Evolutionary conservation across 1,140 invertebrate species (phyloP).

Genomic region (Centruroides sculpturatus): DNA sequence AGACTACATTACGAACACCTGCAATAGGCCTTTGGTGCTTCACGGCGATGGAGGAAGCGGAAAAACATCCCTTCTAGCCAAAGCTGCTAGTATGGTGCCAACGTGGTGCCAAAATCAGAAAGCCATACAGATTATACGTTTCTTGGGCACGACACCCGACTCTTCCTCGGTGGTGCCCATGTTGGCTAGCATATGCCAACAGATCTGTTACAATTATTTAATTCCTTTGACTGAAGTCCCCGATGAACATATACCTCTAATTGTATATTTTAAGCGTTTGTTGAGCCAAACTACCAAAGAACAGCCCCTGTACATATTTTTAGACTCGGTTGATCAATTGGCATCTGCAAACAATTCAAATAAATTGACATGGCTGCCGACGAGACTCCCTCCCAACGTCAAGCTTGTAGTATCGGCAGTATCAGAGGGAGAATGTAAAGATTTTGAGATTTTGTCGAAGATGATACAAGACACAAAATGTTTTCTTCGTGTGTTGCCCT

Average conservation of each 20-base stretch:
- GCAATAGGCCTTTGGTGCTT: conserved; percentile 77
- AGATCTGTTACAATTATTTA: conserved; percentile 80
- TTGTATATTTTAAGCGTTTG: conserved; percentile 88
- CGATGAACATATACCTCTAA: conserved; percentile 86
- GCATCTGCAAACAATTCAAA: conserved; percentile 89
- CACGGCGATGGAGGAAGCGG: conserved; percentile 94
- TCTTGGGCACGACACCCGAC: conserved; percentile 92
- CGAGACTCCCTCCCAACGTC: conserved; percentile 69
- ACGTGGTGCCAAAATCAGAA: conserved; percentile 30
- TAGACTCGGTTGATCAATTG: conserved; percentile 88
- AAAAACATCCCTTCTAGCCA: conserved; percentile 89
- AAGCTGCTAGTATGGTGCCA: conserved; percentile 61
- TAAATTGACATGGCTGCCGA: conserved; percentile 92
- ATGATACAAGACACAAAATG: conserved; percentile 83
- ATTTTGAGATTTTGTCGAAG: conserved; percentile 66
- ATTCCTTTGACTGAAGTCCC: conserved; percentile 84
- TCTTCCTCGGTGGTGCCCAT: conserved; percentile 87
- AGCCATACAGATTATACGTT: conserved; percentile 77
- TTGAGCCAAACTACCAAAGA: conserved; percentile 61
- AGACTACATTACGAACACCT: conserved; percentile 65
- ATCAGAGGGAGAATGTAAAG: conserved; percentile 65
- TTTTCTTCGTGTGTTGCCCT: conserved; percentile 67
- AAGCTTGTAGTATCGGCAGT: conserved; percentile 87
- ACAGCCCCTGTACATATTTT: conserved; percentile 69
- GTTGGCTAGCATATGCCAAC: conserved; percentile 86